A percentile compares a stretch with the other conserved stretches of the same genome.
Evolutionary conservation across 2,888 invertebrate genomes (phyloP).

Genomic region (Palloptera scutellata): DNA sequence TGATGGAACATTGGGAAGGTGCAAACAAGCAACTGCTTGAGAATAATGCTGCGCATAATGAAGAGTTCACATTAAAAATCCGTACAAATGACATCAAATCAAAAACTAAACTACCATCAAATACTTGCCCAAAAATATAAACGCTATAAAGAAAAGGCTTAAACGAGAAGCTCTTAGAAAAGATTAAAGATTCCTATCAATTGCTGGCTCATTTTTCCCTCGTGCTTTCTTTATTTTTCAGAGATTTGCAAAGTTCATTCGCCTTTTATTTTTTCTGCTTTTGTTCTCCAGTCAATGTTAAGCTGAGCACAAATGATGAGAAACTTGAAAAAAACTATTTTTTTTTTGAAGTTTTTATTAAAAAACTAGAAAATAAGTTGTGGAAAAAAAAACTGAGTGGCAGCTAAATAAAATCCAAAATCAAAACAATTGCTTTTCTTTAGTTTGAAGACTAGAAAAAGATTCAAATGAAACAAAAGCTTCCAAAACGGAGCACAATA

Average conservation of each 20-base stretch:
- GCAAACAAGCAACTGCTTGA: too few relatives aligned
- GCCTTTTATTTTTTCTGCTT: slow-evolving; percentile 1
- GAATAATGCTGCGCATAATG: background rate
- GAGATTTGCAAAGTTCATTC: slow-evolving; percentile 18
- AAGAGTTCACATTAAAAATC: background rate
- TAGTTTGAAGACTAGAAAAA: too few relatives aligned
- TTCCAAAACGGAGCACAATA: too few relatives aligned
- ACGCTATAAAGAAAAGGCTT: background rate
- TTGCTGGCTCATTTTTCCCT: background rate
- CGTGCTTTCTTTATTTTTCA: background rate
- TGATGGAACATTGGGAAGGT: too few relatives aligned
- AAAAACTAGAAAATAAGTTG: too few relatives aligned
- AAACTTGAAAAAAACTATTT: background rate
- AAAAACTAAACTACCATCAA: background rate
- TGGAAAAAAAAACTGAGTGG: too few relatives aligned
- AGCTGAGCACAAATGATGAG: background rate
- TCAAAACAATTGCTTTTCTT: too few relatives aligned
- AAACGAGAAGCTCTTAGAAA: background rate
- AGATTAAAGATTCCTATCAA: background rate
- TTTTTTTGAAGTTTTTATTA: too few relatives aligned
- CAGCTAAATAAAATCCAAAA: too few relatives aligned
- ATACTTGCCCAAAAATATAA: too few relatives aligned
- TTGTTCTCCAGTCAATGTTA: background rate
- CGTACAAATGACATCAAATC: background rate
- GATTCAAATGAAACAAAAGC: too few relatives aligned